Evolutionary conservation across 2,797 vertebrate genomes (phyloP), one percentile per base, ranked within the genome.

Genomic region (Galaxias olidus): DNA sequence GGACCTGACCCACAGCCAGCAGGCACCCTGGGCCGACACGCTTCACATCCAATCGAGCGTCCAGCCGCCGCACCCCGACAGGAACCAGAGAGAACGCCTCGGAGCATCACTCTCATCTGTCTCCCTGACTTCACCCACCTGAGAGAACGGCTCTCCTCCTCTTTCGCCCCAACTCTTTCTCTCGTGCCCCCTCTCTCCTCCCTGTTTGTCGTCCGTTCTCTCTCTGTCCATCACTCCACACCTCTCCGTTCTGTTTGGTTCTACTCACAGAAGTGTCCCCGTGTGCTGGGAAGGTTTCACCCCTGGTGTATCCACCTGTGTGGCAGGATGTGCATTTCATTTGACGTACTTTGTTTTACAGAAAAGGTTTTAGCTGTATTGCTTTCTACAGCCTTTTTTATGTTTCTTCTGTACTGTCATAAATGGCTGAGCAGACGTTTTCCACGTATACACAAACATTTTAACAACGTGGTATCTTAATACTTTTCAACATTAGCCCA

Each of bases 11-110:
- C n/a, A n/a, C n/a, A 19, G 59, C 56, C 74, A 62, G 70, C 65
- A 63, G 71, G 63, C 69, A 63, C 51, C 53, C 69, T 4, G 61
- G 66, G 78, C 72, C 68, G 66, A 75, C 72, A 75, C 30, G 73
- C 76, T 83, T 83, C 88, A 75, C 63, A 61, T 86, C 82, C 72
- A 86, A 88, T 89, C 68, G 55, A 74, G 65, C 30, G 30, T 30
- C 30, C 65, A 65, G 61, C 69, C 59, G 9, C 14, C 4, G 8
- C 63, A 61, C 67, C 41, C 72, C 72, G 76, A 79, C 75, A 82
- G 79, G 83, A 80, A 79, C 68, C 75, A 81, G 85, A 76, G 74
- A 70, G 80, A 71, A 79, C 77, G 68, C 65, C 68, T 75, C 74
- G 44, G 74, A 73, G 53, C 74, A 81, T 83, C 82, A 79, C 73